phyloP scores from a whole-genome alignment of 2,113 vertebrate genomes.

The Carassius carassius region DNA sequence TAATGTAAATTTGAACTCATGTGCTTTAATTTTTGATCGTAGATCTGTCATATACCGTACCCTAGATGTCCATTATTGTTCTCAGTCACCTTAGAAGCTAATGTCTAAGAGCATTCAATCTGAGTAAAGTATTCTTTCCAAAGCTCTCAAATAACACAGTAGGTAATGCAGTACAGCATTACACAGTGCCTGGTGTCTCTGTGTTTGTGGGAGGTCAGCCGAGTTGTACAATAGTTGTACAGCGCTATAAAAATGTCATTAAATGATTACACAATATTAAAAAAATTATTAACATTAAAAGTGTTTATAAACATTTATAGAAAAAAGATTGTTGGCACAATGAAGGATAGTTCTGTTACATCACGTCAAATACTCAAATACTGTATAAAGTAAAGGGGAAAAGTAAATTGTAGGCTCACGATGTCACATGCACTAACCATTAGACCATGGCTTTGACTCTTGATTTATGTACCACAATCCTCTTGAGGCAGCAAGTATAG shows the following conservation, averaged over 20 bases:
- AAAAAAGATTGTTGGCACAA: too few species aligned
- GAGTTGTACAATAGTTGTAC: neutral
- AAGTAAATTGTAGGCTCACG: too few species aligned
- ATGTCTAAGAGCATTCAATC: slow-evolving; percentile 13
- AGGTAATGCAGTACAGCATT: neutral
- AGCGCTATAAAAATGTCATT: too few species aligned
- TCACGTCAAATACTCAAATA: too few species aligned
- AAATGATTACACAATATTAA: too few species aligned
- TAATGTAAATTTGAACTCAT: neutral
- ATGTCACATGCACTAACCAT: too few species aligned
- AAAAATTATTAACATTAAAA: too few species aligned
- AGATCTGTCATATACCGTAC: neutral
- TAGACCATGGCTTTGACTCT: too few species aligned
- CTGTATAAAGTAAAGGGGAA: too few species aligned
- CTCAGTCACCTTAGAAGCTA: slow-evolving; percentile 23
- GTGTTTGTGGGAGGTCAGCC: neutral
- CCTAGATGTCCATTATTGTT: neutral
- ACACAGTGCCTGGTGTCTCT: neutral
- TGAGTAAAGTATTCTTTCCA: slow-evolving; percentile 31
- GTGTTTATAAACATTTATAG: too few species aligned
- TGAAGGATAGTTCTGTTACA: too few species aligned
- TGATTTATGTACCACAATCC: neutral
- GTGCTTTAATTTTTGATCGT: neutral
- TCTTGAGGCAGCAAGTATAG: slow-evolving; percentile 19
- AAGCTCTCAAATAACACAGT: slow-evolving; percentile 32